Percentiles rank a stretch among this genome's conserved stretches.
Conservation (phyloP, 2,888 invertebrate genomes). For the Sclerodermus sp. region DNA sequence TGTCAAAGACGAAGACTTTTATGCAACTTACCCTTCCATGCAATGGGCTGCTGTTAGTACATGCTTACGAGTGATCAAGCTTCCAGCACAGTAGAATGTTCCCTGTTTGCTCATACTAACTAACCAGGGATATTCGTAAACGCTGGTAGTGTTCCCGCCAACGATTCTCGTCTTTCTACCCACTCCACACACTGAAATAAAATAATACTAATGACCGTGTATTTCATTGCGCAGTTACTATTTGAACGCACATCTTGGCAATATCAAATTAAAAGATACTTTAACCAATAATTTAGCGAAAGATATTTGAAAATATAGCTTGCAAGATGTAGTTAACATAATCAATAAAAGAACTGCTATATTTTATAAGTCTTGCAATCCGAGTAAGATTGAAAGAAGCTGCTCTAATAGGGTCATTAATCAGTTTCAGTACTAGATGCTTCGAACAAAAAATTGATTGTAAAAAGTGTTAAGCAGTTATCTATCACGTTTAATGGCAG, state of each 20-base stretch:
- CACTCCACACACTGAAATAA: slow-evolving; percentile 62
- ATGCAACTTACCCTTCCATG: slow-evolving; percentile 66
- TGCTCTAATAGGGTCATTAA: too few relatives aligned
- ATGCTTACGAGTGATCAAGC: slow-evolving; percentile 70
- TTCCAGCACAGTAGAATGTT: slow-evolving; percentile 72
- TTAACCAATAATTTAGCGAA: too few relatives aligned
- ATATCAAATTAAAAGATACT: too few relatives aligned
- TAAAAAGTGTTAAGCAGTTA: too few relatives aligned
- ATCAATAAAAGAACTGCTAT: background rate
- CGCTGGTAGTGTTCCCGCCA: slow-evolving; percentile 67
- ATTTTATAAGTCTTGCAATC: too few relatives aligned
- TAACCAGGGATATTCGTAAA: slow-evolving; percentile 77
- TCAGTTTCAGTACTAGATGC: too few relatives aligned
- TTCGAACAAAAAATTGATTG: too few relatives aligned
- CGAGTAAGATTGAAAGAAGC: too few relatives aligned
- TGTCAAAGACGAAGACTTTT: background rate
- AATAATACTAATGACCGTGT: background rate
- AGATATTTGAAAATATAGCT: too few relatives aligned
- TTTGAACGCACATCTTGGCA: too few relatives aligned
- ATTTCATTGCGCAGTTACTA: background rate
- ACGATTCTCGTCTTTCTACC: slow-evolving; percentile 68
- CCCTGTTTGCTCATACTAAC: slow-evolving; percentile 70
- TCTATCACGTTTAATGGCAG: background rate
- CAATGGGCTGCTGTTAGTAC: slow-evolving; percentile 79
- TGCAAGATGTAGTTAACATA: too few relatives aligned